Percentiles rank a stretch among this genome's conserved stretches.
These are phyloP conservation scores for Rhegmatorhina hoffmannsi DNA, from an alignment of 2,113 vertebrate genomes.

Conservation along the genomic window DNA sequence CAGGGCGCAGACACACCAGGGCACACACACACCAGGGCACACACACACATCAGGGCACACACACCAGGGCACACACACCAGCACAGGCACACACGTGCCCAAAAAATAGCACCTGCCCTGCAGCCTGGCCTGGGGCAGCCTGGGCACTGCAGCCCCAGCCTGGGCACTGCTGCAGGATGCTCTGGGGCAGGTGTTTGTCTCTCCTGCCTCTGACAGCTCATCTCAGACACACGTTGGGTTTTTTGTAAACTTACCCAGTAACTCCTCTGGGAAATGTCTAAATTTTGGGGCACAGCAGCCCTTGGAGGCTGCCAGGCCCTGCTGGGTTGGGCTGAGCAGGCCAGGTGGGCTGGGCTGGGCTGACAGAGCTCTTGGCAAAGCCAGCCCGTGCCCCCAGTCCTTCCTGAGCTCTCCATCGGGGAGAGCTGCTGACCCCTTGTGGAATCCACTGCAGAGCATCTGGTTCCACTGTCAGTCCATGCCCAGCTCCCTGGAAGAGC, in stretches of 20 bases:
- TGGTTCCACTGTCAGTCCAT: rapidly evolving
- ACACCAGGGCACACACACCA: background rate
- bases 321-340: background rate
- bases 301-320: background rate
- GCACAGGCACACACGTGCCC: rapidly evolving
- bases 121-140: background rate
- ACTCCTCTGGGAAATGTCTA: rapidly evolving
- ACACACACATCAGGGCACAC: no score
- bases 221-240: rapidly evolving
- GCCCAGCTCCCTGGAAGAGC: no score
- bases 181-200: rapidly evolving
- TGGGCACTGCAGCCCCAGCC: rapidly evolving
- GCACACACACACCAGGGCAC: background rate
- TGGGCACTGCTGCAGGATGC: rapidly evolving
- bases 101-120: rapidly evolving
- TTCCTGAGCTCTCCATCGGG: rapidly evolving
- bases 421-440: conserved; percentile 22
- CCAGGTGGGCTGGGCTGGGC: rapidly evolving
- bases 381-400: rapidly evolving
- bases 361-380: background rate
- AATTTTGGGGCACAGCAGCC: rapidly evolving
- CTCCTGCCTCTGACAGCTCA: background rate
- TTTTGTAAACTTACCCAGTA: rapidly evolving
- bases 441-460: background rate
- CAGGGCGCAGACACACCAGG: no score